Percentiles rank a stretch among this genome's conserved stretches.
phyloP scores from a whole-genome alignment of 2,888 invertebrate species.

The Aphrophora alni region DNA sequence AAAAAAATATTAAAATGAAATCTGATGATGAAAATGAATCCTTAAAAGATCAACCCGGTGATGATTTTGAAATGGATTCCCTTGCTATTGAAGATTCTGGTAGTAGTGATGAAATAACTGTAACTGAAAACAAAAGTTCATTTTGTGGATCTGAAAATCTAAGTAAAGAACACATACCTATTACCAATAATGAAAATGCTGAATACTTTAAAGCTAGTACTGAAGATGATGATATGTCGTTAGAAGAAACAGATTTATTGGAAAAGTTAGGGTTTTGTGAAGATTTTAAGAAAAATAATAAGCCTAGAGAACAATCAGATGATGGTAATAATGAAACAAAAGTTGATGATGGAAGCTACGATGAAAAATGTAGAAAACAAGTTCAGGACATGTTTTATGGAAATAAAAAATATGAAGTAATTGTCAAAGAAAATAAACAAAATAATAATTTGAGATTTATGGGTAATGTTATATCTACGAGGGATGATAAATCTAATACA shows the following conservation, averaged over 20 bases:
- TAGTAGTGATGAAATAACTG: neutral
- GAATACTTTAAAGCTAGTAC: neutral
- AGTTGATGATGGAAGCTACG: too few relatives aligned
- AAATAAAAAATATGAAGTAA: slow-evolving; percentile 35
- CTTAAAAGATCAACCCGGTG: neutral
- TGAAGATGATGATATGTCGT: neutral
- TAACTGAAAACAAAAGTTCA: neutral
- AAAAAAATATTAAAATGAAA: neutral
- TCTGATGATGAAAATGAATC: neutral
- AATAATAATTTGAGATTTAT: slow-evolving; percentile 13
- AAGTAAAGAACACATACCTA: too few relatives aligned
- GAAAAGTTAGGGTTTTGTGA: slow-evolving; percentile 38
- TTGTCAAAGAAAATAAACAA: slow-evolving; percentile 22
- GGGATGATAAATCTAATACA: neutral
- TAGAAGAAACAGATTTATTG: slow-evolving; percentile 33
- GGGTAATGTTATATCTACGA: slow-evolving; percentile 34
- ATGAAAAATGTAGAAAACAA: slow-evolving; percentile 18
- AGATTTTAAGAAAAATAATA: neutral
- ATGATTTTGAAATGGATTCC: slow-evolving; percentile 33
- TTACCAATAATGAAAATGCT: neutral
- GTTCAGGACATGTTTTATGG: slow-evolving; percentile 36
- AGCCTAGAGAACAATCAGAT: neutral
- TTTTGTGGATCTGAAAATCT: neutral
- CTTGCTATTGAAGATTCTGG: slow-evolving; percentile 27
- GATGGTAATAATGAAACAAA: neutral